Evolutionary conservation across 2,113 vertebrate genomes (phyloP).

Genomic region (Ptychochromis oligacanthus): DNA sequence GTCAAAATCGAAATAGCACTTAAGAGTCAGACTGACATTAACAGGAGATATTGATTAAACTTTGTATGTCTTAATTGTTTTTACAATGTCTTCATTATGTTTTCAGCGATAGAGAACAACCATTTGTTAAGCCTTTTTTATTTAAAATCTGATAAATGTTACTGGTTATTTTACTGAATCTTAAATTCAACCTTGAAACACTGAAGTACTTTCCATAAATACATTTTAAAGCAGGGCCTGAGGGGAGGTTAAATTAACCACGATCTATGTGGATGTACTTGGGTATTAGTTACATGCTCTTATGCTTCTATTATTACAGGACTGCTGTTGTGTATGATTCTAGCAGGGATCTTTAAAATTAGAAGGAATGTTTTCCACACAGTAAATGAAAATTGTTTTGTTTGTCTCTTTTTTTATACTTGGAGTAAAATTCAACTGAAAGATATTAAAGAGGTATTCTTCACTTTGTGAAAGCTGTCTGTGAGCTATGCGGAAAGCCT

Average conservation of each 20-base stretch:
- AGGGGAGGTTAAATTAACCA: not conserved
- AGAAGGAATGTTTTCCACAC: not conserved
- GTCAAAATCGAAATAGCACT: not conserved
- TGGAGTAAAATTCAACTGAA: not conserved
- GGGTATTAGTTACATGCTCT: not conserved
- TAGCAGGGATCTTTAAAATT: not conserved
- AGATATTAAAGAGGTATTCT: not conserved
- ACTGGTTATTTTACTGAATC: not conserved
- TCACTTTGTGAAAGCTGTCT: not conserved
- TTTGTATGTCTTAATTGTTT: not conserved
- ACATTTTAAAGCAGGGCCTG: not conserved
- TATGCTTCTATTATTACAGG: not conserved
- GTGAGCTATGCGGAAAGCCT: not conserved
- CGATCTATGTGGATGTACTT: not conserved
- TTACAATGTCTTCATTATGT: not conserved
- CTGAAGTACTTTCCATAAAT: not conserved
- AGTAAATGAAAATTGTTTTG: not conserved
- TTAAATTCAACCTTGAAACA: conserved; percentile 14
- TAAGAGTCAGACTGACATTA: not conserved
- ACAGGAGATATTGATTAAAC: not conserved
- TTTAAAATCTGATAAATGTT: not conserved
- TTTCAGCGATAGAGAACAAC: not conserved
- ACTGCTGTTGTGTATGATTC: not conserved
- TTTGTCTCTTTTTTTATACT: not conserved
- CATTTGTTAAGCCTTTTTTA: not conserved